Evolutionary conservation across 2,113 vertebrate species (phyloP).

Genomic region (Grallaria varia): DNA sequence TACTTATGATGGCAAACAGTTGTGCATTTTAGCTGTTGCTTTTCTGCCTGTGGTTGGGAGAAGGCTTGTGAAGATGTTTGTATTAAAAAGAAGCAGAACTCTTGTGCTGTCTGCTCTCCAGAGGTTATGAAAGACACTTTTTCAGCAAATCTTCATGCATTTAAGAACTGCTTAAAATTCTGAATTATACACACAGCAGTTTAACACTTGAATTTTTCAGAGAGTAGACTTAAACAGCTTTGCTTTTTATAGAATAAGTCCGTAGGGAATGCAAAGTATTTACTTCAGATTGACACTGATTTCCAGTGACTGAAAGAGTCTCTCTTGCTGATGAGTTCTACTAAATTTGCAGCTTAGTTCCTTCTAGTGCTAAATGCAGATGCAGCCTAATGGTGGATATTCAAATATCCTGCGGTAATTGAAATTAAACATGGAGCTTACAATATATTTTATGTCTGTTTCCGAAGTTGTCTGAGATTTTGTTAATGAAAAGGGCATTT

Average conservation of each 20-base stretch:
- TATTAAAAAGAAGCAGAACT: background rate
- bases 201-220: slow-evolving; percentile 21
- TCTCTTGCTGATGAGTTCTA: slow-evolving; percentile 65
- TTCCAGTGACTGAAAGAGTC: slow-evolving; percentile 61
- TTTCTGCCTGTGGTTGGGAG: background rate
- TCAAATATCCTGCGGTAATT: slow-evolving; percentile 54
- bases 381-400: slow-evolving; percentile 27
- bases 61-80: background rate
- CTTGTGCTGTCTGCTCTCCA: background rate
- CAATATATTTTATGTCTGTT: background rate
- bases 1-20: background rate
- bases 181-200: background rate
- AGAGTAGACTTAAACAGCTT: slow-evolving; percentile 21
- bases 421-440: background rate
- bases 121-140: slow-evolving; percentile 15
- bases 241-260: slow-evolving; percentile 50
- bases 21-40: background rate
- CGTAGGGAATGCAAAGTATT: slow-evolving; percentile 37
- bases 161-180: slow-evolving; percentile 1
- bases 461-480: background rate
- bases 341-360: slow-evolving; percentile 58
- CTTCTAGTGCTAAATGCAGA: slow-evolving; percentile 39
- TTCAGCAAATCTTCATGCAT: slow-evolving; percentile 12
- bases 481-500: background rate
- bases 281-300: slow-evolving; percentile 64